phyloP scores from a whole-genome alignment of 2,113 vertebrate genomes.

The Oceanodroma tethys region DNA sequence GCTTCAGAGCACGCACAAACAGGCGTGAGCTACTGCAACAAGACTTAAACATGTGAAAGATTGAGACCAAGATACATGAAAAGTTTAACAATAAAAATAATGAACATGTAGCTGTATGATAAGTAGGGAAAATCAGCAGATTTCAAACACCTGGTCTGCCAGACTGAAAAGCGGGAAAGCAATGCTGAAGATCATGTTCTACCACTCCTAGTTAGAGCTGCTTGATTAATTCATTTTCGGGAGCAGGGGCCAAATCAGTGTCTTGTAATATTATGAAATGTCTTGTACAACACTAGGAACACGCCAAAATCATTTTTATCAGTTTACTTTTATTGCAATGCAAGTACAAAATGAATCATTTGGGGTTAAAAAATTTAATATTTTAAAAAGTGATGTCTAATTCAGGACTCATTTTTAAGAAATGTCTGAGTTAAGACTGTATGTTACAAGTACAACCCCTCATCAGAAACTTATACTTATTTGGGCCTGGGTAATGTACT shows the following conservation, averaged over 20 bases:
- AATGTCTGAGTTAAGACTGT: neutral
- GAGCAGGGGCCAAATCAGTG: neutral
- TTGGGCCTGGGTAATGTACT: neutral
- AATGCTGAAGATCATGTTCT: neutral
- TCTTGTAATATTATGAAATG: neutral
- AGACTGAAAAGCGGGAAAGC: neutral
- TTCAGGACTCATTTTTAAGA: neutral
- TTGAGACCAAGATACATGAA: neutral
- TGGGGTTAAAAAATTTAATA: fast-evolving
- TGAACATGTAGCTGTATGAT: neutral
- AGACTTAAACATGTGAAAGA: neutral
- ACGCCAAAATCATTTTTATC: neutral
- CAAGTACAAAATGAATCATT: neutral
- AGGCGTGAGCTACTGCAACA: neutral
- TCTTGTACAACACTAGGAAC: neutral
- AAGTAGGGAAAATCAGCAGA: neutral
- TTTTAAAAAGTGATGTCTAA: neutral
- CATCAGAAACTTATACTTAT: neutral
- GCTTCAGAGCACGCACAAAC: neutral
- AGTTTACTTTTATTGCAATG: neutral
- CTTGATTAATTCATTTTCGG: neutral
- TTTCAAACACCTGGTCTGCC: neutral
- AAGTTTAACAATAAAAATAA: neutral
- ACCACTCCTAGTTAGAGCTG: neutral
- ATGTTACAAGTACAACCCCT: neutral